These are phyloP conservation scores for Phortica magna DNA, from an alignment of 2,888 invertebrate species.

Conservation along the genomic window DNA sequence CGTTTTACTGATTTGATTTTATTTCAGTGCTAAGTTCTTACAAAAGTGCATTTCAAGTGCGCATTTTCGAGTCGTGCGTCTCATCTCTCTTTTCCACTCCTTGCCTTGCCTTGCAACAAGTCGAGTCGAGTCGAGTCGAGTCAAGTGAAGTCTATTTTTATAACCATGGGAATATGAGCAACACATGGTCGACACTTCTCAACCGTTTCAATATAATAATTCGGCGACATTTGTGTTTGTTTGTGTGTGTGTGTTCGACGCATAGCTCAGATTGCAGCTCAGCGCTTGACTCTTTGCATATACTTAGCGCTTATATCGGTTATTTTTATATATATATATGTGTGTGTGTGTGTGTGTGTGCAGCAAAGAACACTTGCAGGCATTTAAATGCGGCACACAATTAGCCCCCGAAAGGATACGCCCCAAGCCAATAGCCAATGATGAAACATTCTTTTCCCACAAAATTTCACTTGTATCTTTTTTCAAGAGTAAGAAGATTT, in stretches of 20 bases:
- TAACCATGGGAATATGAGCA: conserved; percentile 48
- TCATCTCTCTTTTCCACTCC: not conserved
- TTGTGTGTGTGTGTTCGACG: not conserved
- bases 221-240: not conserved
- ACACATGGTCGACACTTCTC: conserved; percentile 35
- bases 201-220: not conserved
- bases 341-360: too few species aligned
- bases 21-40: conserved; percentile 62
- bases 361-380: not conserved
- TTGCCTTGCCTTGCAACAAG: not conserved
- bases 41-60: conserved; percentile 68
- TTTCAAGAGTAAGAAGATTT: not conserved
- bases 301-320: not conserved
- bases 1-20: conserved; percentile 37
- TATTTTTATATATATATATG: not conserved
- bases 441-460: conserved; percentile 52
- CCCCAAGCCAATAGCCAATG: not conserved
- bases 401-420: conserved; percentile 48
- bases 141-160: conserved; percentile 35
- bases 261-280: not conserved
- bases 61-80: conserved; percentile 20
- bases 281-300: not conserved
- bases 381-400: conserved; percentile 45
- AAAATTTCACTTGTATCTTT: conserved; percentile 3
- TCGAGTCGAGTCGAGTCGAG: not conserved